A percentile compares a stretch with the other conserved stretches of the same genome.
Conservation (phyloP, 1,140 invertebrate species). For the Rhynchophorus ferrugineus region DNA sequence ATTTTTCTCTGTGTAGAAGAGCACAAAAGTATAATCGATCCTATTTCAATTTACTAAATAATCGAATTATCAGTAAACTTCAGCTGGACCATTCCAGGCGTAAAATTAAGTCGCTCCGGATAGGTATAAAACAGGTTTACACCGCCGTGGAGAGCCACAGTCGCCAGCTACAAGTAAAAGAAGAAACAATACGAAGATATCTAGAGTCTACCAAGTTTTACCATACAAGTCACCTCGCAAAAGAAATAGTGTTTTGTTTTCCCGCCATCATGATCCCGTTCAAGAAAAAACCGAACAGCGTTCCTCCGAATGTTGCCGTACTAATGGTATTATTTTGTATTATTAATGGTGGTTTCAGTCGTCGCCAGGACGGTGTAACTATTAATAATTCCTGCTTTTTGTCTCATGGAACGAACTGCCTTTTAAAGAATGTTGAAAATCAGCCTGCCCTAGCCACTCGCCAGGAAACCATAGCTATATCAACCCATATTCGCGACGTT, state of each 20-base stretch:
- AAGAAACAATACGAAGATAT: constrained; percentile 7
- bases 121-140: constrained; percentile 4
- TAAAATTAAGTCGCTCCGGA: constrained; percentile 4
- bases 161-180: background rate
- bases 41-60: constrained; percentile 14
- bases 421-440: no score
- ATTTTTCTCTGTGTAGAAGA: constrained; percentile 4
- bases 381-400: no score
- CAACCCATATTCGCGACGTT: constrained; percentile 11
- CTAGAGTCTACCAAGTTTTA: constrained; percentile 11
- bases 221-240: constrained; percentile 17
- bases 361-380: no score
- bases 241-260: constrained; percentile 5
- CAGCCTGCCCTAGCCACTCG: no score
- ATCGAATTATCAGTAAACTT: constrained; percentile 12
- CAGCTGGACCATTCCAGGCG: constrained; percentile 1
- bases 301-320: constrained; percentile 4
- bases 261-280: constrained; percentile 18
- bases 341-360: constrained; percentile 8
- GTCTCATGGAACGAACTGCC: no score
- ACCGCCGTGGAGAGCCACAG: background rate
- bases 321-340: constrained; percentile 13
- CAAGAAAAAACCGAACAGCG: constrained; percentile 8
- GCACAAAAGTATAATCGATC: background rate
- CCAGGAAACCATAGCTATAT: background rate